Evolutionary conservation across 2,888 invertebrate genomes (phyloP), one percentile per base, ranked within the genome.

Genomic region (Antheraea yamamai): DNA sequence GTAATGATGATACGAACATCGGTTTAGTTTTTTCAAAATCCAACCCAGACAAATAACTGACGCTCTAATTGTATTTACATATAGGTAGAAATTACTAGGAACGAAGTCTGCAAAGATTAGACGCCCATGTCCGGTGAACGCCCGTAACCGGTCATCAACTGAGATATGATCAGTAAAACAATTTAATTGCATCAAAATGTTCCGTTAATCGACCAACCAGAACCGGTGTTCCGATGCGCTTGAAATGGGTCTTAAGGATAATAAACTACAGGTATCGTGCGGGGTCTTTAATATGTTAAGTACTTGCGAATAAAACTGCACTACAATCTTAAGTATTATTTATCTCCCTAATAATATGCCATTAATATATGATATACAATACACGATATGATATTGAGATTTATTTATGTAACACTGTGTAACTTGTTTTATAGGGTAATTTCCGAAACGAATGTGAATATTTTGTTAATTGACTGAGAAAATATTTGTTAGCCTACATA

Each of bases 161-260:
- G 55, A 52, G 73, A 55, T 77, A 75, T 76, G 77, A 78, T 79
- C 77, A 76, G 77, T 80, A 74, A 79, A 79, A 79, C 73, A 78
- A 79, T 82, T 82, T 80, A 79, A 79, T 79, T 78, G 79, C 78
- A 77, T 79, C 81, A 79, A 81, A 61, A 82, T 79, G 77, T 81
- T 70, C 82, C 83, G 83, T 79, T 85, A 83, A 79, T 79, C 78
- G 78, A 76, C 77, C 76, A 72, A 74, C 76, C 78, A 75, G 78
- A 79, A 70, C 73, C 52, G 78, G 55, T 70, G 68, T 35, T 20
- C 68, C 6, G 68, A 30, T 68, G 70, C 70, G 70, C 70, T 70
- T 39, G 70, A 39, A 39, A 70, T 70, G 70, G 39, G 39, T 39
- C n/a, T 39, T 70, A 70, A 39, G 70, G 70, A 70, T 70, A 47